Percentiles rank a stretch among this genome's conserved stretches.
Evolutionary conservation across 2,888 invertebrate species (phyloP).

Genomic region (Hesperia comma): DNA sequence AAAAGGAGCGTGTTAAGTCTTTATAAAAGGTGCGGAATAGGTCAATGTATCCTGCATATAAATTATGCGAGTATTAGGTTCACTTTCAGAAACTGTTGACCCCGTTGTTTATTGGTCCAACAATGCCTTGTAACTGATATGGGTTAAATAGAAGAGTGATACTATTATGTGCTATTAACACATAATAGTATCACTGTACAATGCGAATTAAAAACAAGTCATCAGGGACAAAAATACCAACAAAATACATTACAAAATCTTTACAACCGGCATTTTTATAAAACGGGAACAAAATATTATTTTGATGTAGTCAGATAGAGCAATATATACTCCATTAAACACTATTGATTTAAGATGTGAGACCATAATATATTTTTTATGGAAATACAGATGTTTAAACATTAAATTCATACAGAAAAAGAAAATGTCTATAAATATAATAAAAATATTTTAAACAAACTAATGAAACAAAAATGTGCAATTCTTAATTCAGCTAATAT

Average conservation of each 20-base stretch:
- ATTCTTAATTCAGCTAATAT: neutral
- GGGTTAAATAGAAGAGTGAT: constrained; percentile 24
- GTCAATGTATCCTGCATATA: constrained; percentile 54
- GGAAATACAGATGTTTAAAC: neutral
- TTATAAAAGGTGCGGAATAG: constrained; percentile 29
- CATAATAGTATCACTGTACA: neutral
- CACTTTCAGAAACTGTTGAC: constrained; percentile 53
- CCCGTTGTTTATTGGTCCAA: constrained; percentile 48
- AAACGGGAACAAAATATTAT: too few relatives aligned
- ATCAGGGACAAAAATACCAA: neutral
- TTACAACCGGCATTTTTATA: too few relatives aligned
- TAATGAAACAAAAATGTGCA: neutral
- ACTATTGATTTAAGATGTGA: neutral
- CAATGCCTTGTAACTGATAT: constrained; percentile 34
- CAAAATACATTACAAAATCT: neutral
- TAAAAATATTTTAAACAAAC: too few relatives aligned
- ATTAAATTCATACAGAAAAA: neutral
- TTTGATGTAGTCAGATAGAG: too few relatives aligned
- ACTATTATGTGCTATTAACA: neutral
- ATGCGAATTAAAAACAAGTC: neutral
- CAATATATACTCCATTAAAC: neutral
- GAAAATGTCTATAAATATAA: neutral
- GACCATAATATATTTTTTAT: neutral
- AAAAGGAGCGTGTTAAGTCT: constrained; percentile 24
- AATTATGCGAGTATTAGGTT: constrained; percentile 47